Base-by-base conservation (phyloP, 2,113 vertebrate species). In the Machaerirhynchus nigripectus region DNA sequence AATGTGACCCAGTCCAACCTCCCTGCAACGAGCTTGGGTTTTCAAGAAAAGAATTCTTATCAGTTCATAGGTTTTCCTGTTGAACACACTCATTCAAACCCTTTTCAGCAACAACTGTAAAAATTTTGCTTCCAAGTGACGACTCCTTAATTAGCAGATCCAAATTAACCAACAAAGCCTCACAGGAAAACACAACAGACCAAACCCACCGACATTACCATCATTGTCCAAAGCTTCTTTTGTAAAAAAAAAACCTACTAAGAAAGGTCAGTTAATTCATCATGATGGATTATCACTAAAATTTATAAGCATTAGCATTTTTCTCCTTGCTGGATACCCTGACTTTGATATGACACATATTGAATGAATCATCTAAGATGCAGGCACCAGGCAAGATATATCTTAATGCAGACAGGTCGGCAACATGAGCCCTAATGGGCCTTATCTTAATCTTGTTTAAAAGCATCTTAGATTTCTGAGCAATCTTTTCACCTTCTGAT, bases 361-460 rank as follows among this genome's bases (percentile, higher is more conserved):
- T 98, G 97, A 97, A 92, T 97, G 97, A 97, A 98, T 98, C 97
- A 98, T 97, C 97, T 77, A 76, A 87, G 97, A 96, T 92, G 91
- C 94, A 98, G 98, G 98, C 98, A 98, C 98, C 98, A 98, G 98
- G 90, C 91, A 94, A 98, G 97, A 97, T 97, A 97, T 96, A 96
- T 99, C 98, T 98, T 98, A 98, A 98, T 98, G 97, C 98, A 99
- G 98, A 99, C 98, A 98, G 98, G 87, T 97, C 90, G 98, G 98
- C 98, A 98, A 99, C 98, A 97, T 98, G 97, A 98, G 98, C 98
- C 97, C 97, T 99, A 99, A 99, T 99, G 98, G 98, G 98, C 97
- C 98, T 99, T 98, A 99, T 99, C 98, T 98, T 98, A 98, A 98
- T 98, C 98, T 99, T 97, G 98, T 98, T 98, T 99, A 99, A 99